These are phyloP conservation scores for Tanytarsus gracilentus DNA, from an alignment of 2,888 invertebrate genomes.

Conservation along the genomic window DNA sequence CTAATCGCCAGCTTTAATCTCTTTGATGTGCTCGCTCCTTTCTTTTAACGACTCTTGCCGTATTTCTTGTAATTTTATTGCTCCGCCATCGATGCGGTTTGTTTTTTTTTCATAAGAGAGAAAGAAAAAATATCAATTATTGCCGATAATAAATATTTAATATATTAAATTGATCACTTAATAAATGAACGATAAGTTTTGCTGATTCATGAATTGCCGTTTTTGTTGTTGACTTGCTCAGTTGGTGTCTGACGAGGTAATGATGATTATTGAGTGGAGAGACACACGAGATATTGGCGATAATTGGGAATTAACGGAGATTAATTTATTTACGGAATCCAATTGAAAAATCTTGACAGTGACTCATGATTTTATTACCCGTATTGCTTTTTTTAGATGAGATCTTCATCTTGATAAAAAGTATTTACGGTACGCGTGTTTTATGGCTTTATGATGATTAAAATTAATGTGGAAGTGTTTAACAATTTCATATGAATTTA, in stretches of 20 bases:
- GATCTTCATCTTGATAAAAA: no score
- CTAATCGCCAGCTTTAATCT: slow-evolving; percentile 12
- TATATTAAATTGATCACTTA: slow-evolving; percentile 17
- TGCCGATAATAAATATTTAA: slow-evolving; percentile 14
- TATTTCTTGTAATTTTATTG: neutral
- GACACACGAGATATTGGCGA: neutral
- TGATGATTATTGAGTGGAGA: neutral
- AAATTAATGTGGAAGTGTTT: no score
- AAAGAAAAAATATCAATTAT: slow-evolving; percentile 1
- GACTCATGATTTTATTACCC: no score
- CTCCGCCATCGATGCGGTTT: neutral
- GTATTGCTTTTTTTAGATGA: no score
- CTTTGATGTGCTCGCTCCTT: neutral
- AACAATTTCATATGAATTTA: no score
- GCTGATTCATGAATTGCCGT: neutral
- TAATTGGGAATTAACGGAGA: neutral
- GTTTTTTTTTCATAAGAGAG: neutral
- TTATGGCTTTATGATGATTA: no score
- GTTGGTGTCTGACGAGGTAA: neutral
- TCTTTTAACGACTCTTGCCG: neutral
- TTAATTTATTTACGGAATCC: neutral
- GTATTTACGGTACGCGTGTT: no score
- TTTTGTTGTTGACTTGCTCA: neutral
- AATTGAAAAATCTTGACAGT: no score
- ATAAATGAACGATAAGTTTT: slow-evolving; percentile 6